Evolutionary conservation across 2,113 vertebrate genomes (phyloP).

Genomic region (Thamnophis sirtalis): DNA sequence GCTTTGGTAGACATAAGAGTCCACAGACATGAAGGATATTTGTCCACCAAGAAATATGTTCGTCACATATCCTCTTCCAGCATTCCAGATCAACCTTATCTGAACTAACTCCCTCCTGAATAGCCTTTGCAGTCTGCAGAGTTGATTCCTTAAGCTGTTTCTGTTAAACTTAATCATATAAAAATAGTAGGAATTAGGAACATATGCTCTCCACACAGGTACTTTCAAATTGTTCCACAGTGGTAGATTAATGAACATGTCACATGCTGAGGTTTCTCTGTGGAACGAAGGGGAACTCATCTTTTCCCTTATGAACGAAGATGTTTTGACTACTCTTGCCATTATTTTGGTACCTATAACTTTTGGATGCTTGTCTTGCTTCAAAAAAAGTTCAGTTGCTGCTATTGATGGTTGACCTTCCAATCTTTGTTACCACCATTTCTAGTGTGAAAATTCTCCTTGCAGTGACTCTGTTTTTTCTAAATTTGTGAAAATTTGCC

Average conservation of each 20-base stretch:
- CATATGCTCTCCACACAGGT: neutral
- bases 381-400: neutral
- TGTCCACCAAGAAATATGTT: neutral
- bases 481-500: neutral
- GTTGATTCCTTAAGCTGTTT: neutral
- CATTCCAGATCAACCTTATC: neutral
- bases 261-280: neutral
- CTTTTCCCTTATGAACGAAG: neutral
- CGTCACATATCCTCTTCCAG: neutral
- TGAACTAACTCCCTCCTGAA: neutral
- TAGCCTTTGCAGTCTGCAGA: neutral
- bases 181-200: neutral
- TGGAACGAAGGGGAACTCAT: neutral
- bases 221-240: neutral
- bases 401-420: neutral
- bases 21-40: neutral
- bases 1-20: neutral
- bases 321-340: neutral
- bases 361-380: neutral
- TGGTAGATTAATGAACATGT: neutral
- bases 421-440: neutral
- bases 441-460: neutral
- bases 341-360: neutral
- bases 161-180: neutral
- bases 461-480: neutral